Base-by-base conservation (phyloP, 2,888 invertebrate genomes). In the Globia sparganii region DNA sequence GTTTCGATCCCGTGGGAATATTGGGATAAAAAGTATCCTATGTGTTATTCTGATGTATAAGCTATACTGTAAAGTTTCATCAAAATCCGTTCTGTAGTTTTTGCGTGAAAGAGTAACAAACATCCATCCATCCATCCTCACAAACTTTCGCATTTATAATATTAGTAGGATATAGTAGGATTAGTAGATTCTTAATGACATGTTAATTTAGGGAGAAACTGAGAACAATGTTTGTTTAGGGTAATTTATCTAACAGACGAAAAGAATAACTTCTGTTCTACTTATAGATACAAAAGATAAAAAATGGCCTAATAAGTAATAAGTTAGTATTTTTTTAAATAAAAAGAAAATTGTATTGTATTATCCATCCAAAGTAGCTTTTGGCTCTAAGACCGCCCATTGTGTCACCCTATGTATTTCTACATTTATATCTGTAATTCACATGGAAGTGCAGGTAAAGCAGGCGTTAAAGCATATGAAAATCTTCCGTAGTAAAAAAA, bases 141-240 rank as follows among this genome's bases (percentile, higher is more conserved):
- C n/a, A n/a, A n/a, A n/a, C n/a, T n/a, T n/a, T n/a, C n/a, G n/a
- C n/a, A n/a, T n/a, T n/a, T n/a, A n/a, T n/a, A n/a, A n/a, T n/a
- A n/a, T n/a, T n/a, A n/a, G n/a, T n/a, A n/a, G n/a, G n/a, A n/a
- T n/a, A n/a, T n/a, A n/a, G n/a, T n/a, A n/a, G n/a, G n/a, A n/a
- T n/a, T n/a, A n/a, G n/a, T n/a, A n/a, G n/a, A n/a, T 59, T 78
- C 64, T 34, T 81, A 78, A 81, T 81, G 34, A 75, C 61, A 81
- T 78, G 68, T 84, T 72, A 78, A 78, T 83, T 67, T 66, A 53
- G 9, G 56, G 13, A 61, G 68, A 28, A 82, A 81, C 75, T 53
- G 31, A 62, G 53, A 67, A 21, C 21, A 78, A 67, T 43, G 66
- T 67, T 67, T 37, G 6, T 46, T 81, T 56, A 46, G 43, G 66